Evolutionary conservation across 1,140 invertebrate species (phyloP).

Genomic region (Eumeta japonica): DNA sequence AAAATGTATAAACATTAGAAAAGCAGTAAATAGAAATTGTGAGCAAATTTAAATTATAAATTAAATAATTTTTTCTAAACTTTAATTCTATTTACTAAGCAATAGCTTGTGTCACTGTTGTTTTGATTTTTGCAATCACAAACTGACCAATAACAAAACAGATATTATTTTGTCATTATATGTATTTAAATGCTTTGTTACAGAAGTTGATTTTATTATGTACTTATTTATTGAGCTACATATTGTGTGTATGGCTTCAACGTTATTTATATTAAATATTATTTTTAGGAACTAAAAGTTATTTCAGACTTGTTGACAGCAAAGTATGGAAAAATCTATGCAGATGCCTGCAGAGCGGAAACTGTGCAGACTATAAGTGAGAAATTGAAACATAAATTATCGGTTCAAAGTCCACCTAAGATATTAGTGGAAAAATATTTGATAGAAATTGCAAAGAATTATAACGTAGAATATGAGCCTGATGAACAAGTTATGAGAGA

Average conservation of each 20-base stretch:
- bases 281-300: slow-evolving; percentile 76
- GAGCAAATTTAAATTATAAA: too few species aligned
- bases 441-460: slow-evolving; percentile 95
- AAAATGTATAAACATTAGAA: too few species aligned
- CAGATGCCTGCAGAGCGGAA: slow-evolving; percentile 77
- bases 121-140: too few species aligned
- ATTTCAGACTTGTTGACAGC: slow-evolving; percentile 85
- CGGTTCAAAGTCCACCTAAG: slow-evolving; percentile 94
- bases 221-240: neutral
- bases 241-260: neutral
- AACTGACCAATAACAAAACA: too few species aligned
- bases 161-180: too few species aligned
- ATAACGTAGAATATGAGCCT: slow-evolving; percentile 88
- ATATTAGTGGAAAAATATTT: slow-evolving; percentile 93
- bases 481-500: slow-evolving; percentile 89
- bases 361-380: slow-evolving; percentile 83
- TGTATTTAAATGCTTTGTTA: neutral
- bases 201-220: neutral
- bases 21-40: too few species aligned
- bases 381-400: slow-evolving; percentile 94
- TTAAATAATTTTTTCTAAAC: too few species aligned
- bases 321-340: slow-evolving; percentile 96
- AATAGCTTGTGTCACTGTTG: too few species aligned
- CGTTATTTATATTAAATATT: slow-evolving; percentile 2
- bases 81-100: too few species aligned